Evolutionary conservation across 2,797 vertebrate genomes (phyloP).

Genomic region (Cyprinodon diabolis): DNA sequence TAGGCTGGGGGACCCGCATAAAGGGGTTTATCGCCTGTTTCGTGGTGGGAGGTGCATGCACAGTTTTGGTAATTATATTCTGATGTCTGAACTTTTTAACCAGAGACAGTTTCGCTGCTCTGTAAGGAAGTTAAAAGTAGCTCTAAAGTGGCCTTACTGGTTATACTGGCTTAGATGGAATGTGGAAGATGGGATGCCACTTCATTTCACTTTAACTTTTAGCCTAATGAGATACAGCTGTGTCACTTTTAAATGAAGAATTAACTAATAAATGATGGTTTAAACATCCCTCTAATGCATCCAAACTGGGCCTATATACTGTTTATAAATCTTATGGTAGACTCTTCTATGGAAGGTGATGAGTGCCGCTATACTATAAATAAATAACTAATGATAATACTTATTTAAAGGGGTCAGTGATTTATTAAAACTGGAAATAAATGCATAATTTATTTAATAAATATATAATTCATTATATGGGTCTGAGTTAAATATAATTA

Average conservation of each 20-base stretch:
- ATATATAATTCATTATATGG: no score
- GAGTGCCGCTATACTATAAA: no score
- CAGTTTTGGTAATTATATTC: slow-evolving; percentile 81
- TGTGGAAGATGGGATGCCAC: slow-evolving; percentile 33
- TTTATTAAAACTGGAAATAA: no score
- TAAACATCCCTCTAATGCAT: background rate
- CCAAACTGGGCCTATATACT: background rate
- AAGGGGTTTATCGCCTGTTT: slow-evolving; percentile 91
- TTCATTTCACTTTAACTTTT: background rate
- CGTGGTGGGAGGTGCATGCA: slow-evolving; percentile 83
- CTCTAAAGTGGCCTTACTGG: slow-evolving; percentile 52
- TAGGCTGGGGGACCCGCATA: slow-evolving; percentile 88
- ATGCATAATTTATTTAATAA: no score
- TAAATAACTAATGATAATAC: no score
- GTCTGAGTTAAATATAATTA: no score
- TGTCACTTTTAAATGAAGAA: background rate
- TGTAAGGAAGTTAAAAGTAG: slow-evolving; percentile 27
- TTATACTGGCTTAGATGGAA: slow-evolving; percentile 67
- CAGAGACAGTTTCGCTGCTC: background rate
- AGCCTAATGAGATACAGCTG: background rate
- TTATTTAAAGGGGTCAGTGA: no score
- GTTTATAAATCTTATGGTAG: no score
- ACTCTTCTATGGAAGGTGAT: no score
- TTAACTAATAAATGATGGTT: background rate
- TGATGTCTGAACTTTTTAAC: background rate